Base-by-base conservation (phyloP, 2,888 invertebrate genomes). In the Dexiosoma caninum region DNA sequence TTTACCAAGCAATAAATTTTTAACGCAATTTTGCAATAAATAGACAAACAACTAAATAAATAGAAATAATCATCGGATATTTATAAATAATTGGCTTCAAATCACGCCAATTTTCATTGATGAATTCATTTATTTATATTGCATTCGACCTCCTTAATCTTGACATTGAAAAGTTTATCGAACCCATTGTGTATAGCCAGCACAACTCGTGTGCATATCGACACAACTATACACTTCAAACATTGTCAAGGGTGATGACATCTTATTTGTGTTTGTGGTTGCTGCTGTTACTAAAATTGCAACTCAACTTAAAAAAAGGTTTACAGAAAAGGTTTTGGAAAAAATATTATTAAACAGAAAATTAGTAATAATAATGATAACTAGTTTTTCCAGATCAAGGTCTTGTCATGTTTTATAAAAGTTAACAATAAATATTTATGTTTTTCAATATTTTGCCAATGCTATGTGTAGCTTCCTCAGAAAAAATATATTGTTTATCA, bases 141-240 rank as follows among this genome's bases (percentile, higher is more conserved):
- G 16, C 30, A 21, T 70, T 64, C 23, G 70, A 46, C 77, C 70
- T 77, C 70, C 64, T 40, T 16, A 21, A 30, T 55, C 16, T 44
- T 70, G 70, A 23, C 70, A 77, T 64, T 77, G 77, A 77, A 70
- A 70, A 77, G 77, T 30, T 64, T 70, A 55, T 55, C 49, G 70
- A 77, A 77, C 77, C 53, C 60, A 37, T 10, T 55, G 35, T 27
- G 19, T 9, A 94, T 27, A 46, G 19, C 30, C 21, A 55, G 8
- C 5, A n/a, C 42, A 51, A 62, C 51, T 23, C 21, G 23, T 40
- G 37, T n/a, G 46, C 30, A 44, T 14, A 74, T 19, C 5, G 37
- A 46, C 53, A 74, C 27, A 27, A 44, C 35, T 55, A 44, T 40
- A 23, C 27, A 62, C 32, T 40, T 12, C 2, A 32, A 67, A 19